Percentiles rank a stretch among this genome's conserved stretches.
These are phyloP conservation scores for Synergus laeviventris DNA, from an alignment of 2,888 invertebrate genomes.

Conservation along the genomic window DNA sequence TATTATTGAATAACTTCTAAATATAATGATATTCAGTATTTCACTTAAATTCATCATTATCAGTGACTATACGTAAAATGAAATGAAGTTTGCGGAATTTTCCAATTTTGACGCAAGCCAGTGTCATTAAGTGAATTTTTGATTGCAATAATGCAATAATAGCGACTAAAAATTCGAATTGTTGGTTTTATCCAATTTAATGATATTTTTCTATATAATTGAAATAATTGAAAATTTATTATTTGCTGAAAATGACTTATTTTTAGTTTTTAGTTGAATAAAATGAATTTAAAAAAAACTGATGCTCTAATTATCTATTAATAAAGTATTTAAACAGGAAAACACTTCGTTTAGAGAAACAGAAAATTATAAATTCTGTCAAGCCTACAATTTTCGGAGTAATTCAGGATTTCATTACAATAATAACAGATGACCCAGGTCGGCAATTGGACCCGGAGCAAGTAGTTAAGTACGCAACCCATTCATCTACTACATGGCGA, in stretches of 20 bases:
- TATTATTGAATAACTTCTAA: no score
- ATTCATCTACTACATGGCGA: conserved; percentile 32
- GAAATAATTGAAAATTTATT: background rate
- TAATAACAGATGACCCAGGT: conserved; percentile 35
- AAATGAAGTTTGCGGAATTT: no score
- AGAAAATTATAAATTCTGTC: background rate
- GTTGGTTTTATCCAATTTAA: no score
- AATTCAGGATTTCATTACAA: conserved; percentile 36
- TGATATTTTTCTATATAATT: no score
- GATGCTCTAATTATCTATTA: background rate
- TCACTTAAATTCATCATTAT: no score
- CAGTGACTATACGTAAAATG: no score
- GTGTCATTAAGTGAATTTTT: background rate
- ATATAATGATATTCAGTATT: no score
- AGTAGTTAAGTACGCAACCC: conserved; percentile 28
- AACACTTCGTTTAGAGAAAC: background rate
- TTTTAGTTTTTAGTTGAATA: background rate
- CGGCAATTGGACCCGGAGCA: conserved; percentile 34
- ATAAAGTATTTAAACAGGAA: background rate
- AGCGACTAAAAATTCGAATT: no score
- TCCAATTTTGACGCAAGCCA: background rate
- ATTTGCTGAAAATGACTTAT: background rate
- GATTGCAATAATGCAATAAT: background rate
- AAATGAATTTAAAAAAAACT: background rate
- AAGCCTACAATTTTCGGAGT: conserved; percentile 21